Base-by-base conservation (phyloP, 2,113 vertebrate genomes). In the Nanorana parkeri region DNA sequence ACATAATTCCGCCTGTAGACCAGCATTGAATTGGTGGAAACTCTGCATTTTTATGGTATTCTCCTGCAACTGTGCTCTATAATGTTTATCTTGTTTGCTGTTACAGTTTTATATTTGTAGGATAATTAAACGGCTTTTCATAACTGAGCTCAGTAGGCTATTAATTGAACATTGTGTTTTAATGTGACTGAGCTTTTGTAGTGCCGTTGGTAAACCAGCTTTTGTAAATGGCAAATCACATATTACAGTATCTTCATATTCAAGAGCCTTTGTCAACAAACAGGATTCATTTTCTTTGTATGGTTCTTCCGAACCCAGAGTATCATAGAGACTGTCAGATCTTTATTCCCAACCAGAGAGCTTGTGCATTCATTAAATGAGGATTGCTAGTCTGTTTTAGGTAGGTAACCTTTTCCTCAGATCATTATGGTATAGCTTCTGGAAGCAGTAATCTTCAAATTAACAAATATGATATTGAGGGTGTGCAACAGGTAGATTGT, bases 221-320 rank as follows among this genome's bases (percentile, higher is more conserved):
- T 63, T n/a, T 23, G 8, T 23, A 61, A 11, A 61, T 1, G 23
- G n/a, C 7, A 21, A 21, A 61, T 21, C 20, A 68, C 15, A 5
- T 20, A 20, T 68, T 36, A 4, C 66, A 68, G 47, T 19, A 5
- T 51, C 17, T 36, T 29, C 5, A 1, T 41, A 23, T 24, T 23
- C 23, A 60, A 10, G 26, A 24, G 65, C 8, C 21, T 24, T 69
- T 51, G 67, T 51, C 41, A n/a, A 47, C 67, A 68, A 47, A 68
- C 28, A 47, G 67, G 67, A 68, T 68, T 68, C 4, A 20, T 68
- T 68, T 47, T 29, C 32, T 47, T 65, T 67, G 65, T 67, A 29
- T 29, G 24, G 29, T 0, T 24, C 64, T 29, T 67, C 26, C 17
- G 17, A 67, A 29, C 65, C 26, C 26, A 26, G 13, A 29, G 29